Evolutionary conservation across 2,888 invertebrate species (phyloP), one percentile per base, ranked within the genome.

Genomic region (Candidula unifasciata): DNA sequence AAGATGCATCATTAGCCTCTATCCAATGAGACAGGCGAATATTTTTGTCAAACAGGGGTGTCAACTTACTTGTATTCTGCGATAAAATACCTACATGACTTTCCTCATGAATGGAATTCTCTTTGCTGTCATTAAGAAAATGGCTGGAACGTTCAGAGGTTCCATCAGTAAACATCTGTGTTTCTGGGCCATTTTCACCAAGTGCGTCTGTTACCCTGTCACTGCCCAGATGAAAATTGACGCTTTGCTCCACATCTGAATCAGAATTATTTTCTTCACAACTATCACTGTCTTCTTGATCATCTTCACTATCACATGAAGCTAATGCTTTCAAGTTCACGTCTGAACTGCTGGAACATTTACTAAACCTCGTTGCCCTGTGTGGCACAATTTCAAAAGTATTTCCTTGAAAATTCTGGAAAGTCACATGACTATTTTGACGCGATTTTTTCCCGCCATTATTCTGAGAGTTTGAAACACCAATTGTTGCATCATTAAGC

Each of bases 331-430:
- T 52, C 18, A 74, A 74, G 16, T 74, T 35, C 37, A 68, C 24
- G 44, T 79, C 79, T 21, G 66, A 54, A 44, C 68, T 68, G 27
- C 79, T 79, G n/a, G 60, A 10, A 30, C 79, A 27, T 44, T 27
- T 33, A 66, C 68, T 44, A 66, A 79, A 79, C 30, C n/a, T 79
- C 35, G 64, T 68, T 44, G 79, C 79, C 27, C n/a, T 79, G 1
- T 68, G 18, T 13, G 21, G 27, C 24, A 79, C 79, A 79, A 79
- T 44, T 21, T 66, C 66, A 64, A 79, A 77, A 33, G 60, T 10
- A 2, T 68, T 44, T 64, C 35, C 79, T 60, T 30, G n/a, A 66
- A 37, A 30, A 6, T 79, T 44, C 18, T 79, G 18, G 37, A 79
- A 68, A 2, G 68, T 37, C 44, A 79, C 27, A 44, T 68, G 66